Conservation (phyloP, 2,113 vertebrate species). For the Limanda limanda region DNA sequence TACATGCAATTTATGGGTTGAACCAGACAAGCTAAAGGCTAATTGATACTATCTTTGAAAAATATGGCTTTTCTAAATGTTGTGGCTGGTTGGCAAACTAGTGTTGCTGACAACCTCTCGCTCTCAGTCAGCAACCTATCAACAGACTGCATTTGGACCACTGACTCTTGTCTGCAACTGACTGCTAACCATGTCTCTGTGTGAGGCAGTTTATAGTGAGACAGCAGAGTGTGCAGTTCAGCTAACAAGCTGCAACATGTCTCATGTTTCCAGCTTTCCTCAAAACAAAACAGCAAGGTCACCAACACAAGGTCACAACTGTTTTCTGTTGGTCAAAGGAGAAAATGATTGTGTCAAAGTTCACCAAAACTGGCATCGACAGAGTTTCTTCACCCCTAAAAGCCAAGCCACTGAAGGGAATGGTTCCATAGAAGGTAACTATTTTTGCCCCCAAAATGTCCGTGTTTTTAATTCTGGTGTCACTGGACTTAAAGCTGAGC, state of each 20-base stretch:
- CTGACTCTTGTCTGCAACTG: neutral
- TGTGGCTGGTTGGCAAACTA: too few species aligned
- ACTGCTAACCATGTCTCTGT: too few species aligned
- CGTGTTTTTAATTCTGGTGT: neutral
- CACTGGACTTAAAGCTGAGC: too few species aligned
- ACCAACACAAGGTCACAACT: too few species aligned
- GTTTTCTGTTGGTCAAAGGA: neutral
- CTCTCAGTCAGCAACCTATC: neutral
- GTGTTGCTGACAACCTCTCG: neutral
- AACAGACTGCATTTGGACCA: neutral
- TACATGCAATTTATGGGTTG: too few species aligned
- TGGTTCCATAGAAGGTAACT: neutral
- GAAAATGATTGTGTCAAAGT: too few species aligned
- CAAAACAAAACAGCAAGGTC: too few species aligned
- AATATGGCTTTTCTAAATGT: neutral
- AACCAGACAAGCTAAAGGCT: too few species aligned
- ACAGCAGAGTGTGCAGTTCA: neutral
- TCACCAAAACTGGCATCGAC: neutral
- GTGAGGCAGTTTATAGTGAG: neutral
- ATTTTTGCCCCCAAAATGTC: neutral
- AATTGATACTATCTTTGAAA: neutral
- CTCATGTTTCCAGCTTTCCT: too few species aligned
- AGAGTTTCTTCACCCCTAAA: neutral
- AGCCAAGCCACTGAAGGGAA: too few species aligned
- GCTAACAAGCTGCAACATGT: too few species aligned